phyloP scores from a whole-genome alignment of 2,113 vertebrate species.

The Chionis minor region DNA sequence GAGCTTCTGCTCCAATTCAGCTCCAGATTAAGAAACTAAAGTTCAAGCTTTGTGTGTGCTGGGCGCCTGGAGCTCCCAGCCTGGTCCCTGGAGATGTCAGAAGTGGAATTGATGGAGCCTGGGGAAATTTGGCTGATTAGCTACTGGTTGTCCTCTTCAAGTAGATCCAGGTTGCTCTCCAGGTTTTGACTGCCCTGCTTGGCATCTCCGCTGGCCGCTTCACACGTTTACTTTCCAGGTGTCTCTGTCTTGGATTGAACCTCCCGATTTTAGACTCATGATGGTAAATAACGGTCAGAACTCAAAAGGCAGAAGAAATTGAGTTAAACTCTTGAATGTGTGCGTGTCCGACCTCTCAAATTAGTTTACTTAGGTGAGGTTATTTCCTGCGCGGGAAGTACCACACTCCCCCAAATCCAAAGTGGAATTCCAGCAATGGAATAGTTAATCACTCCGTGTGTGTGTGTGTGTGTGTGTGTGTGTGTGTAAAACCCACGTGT shows the following conservation, averaged over 20 bases:
- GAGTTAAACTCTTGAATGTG: not conserved
- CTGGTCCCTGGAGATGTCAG: not conserved
- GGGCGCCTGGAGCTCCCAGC: not conserved
- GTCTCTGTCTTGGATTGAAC: not conserved
- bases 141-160: not conserved
- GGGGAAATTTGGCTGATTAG: not conserved
- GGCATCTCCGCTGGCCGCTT: not conserved
- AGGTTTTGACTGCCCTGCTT: not conserved
- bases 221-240: not conserved
- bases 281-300: not conserved
- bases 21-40: not conserved
- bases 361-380: not conserved
- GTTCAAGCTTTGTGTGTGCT: not conserved
- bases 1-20: not conserved
- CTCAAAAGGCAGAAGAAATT: not conserved
- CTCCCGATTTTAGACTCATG: not conserved
- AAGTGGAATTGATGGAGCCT: not conserved
- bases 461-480: too few relatives aligned
- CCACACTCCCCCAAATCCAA: not conserved
- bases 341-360: not conserved
- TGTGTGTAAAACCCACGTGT: not conserved
- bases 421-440: not conserved
- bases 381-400: not conserved
- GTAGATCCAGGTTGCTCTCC: fast-evolving
- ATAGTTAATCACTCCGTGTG: not conserved